Percentiles rank a stretch among this genome's conserved stretches.
phyloP scores from a whole-genome alignment of 2,888 invertebrate genomes.

The Fissipunctia ypsillon region DNA sequence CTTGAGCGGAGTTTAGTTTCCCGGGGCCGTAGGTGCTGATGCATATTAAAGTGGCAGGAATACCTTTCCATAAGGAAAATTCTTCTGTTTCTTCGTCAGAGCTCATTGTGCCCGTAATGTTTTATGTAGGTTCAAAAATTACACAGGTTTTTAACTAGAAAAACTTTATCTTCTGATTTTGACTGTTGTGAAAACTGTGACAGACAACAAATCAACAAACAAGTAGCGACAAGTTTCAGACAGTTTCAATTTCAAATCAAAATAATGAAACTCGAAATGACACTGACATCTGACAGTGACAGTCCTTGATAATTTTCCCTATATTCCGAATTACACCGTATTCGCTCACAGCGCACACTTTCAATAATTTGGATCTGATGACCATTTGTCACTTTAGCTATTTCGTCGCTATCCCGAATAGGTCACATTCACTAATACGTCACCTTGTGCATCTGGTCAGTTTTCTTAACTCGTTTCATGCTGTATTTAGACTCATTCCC shows the following conservation, averaged over 20 bases:
- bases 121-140: background rate
- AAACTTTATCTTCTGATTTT: background rate
- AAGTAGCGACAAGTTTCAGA: background rate
- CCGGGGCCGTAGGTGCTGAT: constrained; percentile 80
- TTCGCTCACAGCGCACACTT: no score
- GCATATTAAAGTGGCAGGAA: constrained; percentile 83
- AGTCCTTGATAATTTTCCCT: no score
- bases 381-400: no score
- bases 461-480: no score
- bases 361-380: no score
- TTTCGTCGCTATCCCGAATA: no score
- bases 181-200: background rate
- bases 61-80: constrained; percentile 77
- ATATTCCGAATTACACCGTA: no score
- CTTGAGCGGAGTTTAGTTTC: constrained; percentile 68
- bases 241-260: background rate
- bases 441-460: no score
- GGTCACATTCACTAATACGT: no score
- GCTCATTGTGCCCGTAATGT: constrained; percentile 72
- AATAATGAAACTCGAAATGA: no score
- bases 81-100: constrained; percentile 83
- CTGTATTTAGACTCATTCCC: no score
- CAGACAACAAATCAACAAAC: background rate
- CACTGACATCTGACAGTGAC: background rate
- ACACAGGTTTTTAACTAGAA: background rate